Percentiles rank a stretch among this genome's conserved stretches.
Conservation (phyloP, 2,888 invertebrate species). For the Masnerella sp. region DNA sequence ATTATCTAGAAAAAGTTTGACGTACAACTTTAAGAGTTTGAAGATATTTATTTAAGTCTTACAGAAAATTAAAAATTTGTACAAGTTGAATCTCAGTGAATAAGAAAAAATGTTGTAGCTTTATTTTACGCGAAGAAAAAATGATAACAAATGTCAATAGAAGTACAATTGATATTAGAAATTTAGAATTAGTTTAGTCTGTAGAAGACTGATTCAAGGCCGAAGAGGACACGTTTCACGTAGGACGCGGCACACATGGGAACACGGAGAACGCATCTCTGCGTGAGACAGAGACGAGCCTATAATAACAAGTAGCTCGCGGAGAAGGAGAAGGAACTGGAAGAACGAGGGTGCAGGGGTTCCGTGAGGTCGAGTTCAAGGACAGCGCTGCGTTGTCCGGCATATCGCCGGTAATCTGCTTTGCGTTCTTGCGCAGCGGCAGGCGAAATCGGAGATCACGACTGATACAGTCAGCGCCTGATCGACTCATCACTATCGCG, state of each 20-base stretch:
- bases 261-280: slow-evolving; percentile 44
- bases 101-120: too few relatives aligned
- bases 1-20: too few relatives aligned
- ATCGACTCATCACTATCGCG: slow-evolving; percentile 21
- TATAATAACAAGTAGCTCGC: slow-evolving; percentile 50
- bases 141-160: neutral
- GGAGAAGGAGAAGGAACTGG: slow-evolving; percentile 50
- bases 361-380: slow-evolving; percentile 58
- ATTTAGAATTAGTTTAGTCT: too few relatives aligned
- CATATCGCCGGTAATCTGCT: slow-evolving; percentile 50
- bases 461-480: slow-evolving; percentile 40
- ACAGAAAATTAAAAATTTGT: too few relatives aligned
- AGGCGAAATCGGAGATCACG: slow-evolving; percentile 38
- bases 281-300: slow-evolving; percentile 24
- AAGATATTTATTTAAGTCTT: too few relatives aligned
- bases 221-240: slow-evolving; percentile 40
- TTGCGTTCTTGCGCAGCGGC: slow-evolving; percentile 30
- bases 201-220: slow-evolving; percentile 32
- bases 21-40: too few relatives aligned
- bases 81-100: too few relatives aligned
- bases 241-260: slow-evolving; percentile 33
- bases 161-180: too few relatives aligned
- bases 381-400: slow-evolving; percentile 48
- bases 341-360: slow-evolving; percentile 58
- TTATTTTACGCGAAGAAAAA: too few relatives aligned